Evolutionary conservation across 2,888 invertebrate species (phyloP), one percentile per base, ranked within the genome.

Genomic region (Strigamia crassipes): DNA sequence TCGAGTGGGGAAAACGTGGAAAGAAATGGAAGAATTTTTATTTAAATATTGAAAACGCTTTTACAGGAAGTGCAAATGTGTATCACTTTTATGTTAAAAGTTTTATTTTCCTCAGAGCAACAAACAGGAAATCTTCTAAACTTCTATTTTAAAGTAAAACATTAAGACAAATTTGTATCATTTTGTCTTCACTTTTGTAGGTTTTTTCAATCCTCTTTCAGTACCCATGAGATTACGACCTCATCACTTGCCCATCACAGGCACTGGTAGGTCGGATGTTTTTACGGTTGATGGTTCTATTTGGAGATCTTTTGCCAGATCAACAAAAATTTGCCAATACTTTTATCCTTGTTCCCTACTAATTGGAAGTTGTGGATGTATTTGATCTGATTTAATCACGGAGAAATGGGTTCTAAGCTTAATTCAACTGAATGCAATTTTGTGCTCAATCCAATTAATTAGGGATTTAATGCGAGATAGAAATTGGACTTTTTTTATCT

Each of bases 141-240:
- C n/a, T 13, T 51, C 27, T 51, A 12, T 13, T 51, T 51, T 51
- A 18, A 18, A 51, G 51, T 15, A 73, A 73, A 31, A 1, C 10
- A 15, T 73, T 12, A 73, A 31, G 13, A 27, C 2, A 73, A 73
- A 23, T 73, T 27, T 73, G 3, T 27, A 31, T 23, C 13, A 31
- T 73, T 73, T 27, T 73, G 73, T 66, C 73, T 31, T 31, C 31
- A 4, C 13, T 31, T 73, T 61, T 73, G 27, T 73, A 73, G 73
- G 73, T 73, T 73, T 73, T 56, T 73, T 73, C 73, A 78, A 42
- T 38, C 78, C 78, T 78, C 78, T 78, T 38, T 38, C 42, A 42
- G 38, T 38, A 31, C 78, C 78, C 42, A 42, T 78, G 42, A 31
- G 42, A 78, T 42, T 42, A 38, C 78, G 78, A 42, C 78, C 78